These are phyloP conservation scores for Epinotia ramella DNA, from an alignment of 2,888 invertebrate genomes.

Conservation along the genomic window DNA sequence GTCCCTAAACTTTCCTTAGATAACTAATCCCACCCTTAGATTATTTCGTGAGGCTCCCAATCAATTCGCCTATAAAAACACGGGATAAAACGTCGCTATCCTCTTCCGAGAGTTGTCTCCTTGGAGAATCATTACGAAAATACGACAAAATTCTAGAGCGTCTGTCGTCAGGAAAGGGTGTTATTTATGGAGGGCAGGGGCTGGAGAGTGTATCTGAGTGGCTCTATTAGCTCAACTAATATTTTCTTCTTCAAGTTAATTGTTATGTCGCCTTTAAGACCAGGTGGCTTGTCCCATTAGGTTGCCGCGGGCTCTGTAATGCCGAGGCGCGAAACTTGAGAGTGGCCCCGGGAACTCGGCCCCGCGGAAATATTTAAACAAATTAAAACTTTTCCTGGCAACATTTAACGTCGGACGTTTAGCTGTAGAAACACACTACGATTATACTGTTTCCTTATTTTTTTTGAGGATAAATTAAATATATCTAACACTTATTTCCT, in stretches of 20 bases:
- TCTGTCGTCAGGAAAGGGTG: conserved; percentile 72
- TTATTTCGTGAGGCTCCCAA: conserved; percentile 75
- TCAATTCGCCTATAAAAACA: conserved; percentile 80
- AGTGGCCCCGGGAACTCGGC: conserved; percentile 66
- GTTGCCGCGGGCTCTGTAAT: conserved; percentile 73
- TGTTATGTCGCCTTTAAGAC: conserved; percentile 83
- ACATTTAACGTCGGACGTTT: conserved; percentile 67
- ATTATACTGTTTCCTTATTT: conserved; percentile 73
- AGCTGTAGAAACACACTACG: conserved; percentile 3
- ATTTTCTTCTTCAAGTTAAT: conserved; percentile 83
- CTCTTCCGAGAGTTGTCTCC: conserved; percentile 66
- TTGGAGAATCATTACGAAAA: conserved; percentile 78
- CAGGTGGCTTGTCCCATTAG: conserved; percentile 83
- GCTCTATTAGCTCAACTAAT: conserved; percentile 82
- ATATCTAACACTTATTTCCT: background rate
- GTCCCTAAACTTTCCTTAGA: conserved; percentile 65
- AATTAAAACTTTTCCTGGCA: conserved; percentile 82
- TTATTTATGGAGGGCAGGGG: conserved; percentile 79
- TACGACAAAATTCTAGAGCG: conserved; percentile 77
- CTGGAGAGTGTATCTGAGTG: conserved; percentile 78
- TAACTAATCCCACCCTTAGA: conserved; percentile 76
- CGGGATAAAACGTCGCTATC: conserved; percentile 57
- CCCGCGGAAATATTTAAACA: conserved; percentile 81
- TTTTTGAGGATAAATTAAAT: background rate
- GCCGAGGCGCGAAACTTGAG: conserved; percentile 74